Evolutionary conservation across 2,113 vertebrate genomes (phyloP).

Genomic region (Oryzias javanicus): DNA sequence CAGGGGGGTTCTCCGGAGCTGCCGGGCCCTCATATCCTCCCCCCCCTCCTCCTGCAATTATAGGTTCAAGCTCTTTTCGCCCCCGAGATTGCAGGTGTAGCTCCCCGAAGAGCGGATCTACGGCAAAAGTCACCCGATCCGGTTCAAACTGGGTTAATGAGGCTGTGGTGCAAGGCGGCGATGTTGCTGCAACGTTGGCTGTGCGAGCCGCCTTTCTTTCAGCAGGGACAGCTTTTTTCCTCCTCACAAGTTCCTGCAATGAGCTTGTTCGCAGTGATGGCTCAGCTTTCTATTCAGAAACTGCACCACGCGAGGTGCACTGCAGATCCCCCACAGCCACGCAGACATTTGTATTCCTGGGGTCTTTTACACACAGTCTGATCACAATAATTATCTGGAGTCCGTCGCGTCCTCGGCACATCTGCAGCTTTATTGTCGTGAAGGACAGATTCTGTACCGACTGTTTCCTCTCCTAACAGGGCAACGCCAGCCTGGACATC

Average conservation of each 20-base stretch:
- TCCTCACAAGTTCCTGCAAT: slow-evolving; percentile 59
- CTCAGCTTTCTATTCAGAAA: slow-evolving; percentile 73
- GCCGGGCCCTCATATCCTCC: slow-evolving; percentile 44
- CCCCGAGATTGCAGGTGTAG: slow-evolving; percentile 60
- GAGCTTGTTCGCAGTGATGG: slow-evolving; percentile 69
- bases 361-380: slow-evolving; percentile 67
- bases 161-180: slow-evolving; percentile 58
- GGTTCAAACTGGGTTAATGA: slow-evolving; percentile 67
- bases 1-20: slow-evolving; percentile 55
- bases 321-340: slow-evolving; percentile 71
- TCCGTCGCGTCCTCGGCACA: slow-evolving; percentile 61
- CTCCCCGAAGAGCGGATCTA: slow-evolving; percentile 48
- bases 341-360: slow-evolving; percentile 64
- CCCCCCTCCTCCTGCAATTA: slow-evolving; percentile 49
- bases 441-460: neutral
- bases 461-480: slow-evolving; percentile 70
- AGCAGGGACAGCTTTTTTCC: slow-evolving; percentile 48
- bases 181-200: slow-evolving; percentile 61
- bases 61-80: slow-evolving; percentile 32
- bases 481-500: slow-evolving; percentile 95
- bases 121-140: slow-evolving; percentile 58
- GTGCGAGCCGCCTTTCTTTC: slow-evolving; percentile 61
- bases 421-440: slow-evolving; percentile 43
- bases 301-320: slow-evolving; percentile 72
- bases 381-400: slow-evolving; percentile 66